A percentile compares a stretch with the other conserved stretches of the same genome.
These are phyloP conservation scores for Eupristina koningsbergeri DNA, from an alignment of 1,140 invertebrate species.

Conservation along the genomic window DNA sequence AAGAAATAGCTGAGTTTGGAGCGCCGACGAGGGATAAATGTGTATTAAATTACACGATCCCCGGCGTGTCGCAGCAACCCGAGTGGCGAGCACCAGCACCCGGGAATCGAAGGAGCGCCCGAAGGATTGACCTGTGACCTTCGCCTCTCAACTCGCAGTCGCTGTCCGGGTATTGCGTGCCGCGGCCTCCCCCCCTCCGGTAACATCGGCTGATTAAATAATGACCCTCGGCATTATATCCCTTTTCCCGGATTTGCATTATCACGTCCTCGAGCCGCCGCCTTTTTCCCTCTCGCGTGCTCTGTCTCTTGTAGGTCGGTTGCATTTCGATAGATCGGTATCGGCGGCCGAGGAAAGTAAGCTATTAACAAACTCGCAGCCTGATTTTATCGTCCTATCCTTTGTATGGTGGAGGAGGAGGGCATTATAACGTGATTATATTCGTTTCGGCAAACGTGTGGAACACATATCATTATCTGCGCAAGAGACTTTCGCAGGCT, in stretches of 20 bases:
- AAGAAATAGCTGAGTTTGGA: not conserved
- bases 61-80: not conserved
- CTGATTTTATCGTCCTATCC: constrained; percentile 39
- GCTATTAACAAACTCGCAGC: constrained; percentile 22
- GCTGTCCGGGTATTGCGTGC: not conserved
- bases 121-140: constrained; percentile 6
- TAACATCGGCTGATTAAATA: constrained; percentile 22
- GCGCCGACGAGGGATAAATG: not conserved
- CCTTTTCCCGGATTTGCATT: constrained; percentile 44
- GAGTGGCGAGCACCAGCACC: not conserved
- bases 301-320: constrained; percentile 1
- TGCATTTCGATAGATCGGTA: constrained; percentile 35
- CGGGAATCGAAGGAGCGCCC: not conserved
- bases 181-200: too few relatives aligned
- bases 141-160: not conserved
- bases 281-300: not conserved
- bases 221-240: not conserved
- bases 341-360: constrained; percentile 10
- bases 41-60: not conserved
- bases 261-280: constrained; percentile 35
- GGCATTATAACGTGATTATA: constrained; percentile 6
- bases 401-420: constrained; percentile 10
- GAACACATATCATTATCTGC: constrained; percentile 24
- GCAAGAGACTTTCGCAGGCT: not conserved
- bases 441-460: constrained; percentile 31